Evolutionary conservation across 2,797 vertebrate species (phyloP), one percentile per base, ranked within the genome.

Genomic region (Acrocephalus scirpaceus): DNA sequence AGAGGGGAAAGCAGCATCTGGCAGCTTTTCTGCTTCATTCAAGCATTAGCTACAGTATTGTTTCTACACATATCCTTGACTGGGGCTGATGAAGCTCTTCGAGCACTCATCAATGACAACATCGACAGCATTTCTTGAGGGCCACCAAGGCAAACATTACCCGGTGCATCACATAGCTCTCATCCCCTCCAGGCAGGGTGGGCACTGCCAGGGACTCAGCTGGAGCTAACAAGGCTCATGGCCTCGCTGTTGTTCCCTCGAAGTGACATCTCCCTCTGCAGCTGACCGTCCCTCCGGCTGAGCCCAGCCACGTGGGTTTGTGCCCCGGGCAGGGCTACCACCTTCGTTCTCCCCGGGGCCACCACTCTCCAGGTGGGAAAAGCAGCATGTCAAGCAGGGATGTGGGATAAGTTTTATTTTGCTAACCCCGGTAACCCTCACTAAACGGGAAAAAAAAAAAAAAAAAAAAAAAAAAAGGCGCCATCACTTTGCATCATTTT

Each of bases 241-340:
- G 61, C 64, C 65, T 82, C 3, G 2, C 92, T 92, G 70, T 92
- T 97, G 90, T 96, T 95, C 71, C 81, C 90, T 79, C 83, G 76
- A 30, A 94, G 78, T 54, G 97, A 95, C 96, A 97, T 97, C 90
- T 67, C 82, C 21, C 40, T 95, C 80, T 1, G 97, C 97, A 98
- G 97, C 97, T 96, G 97, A 97, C 64, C 3, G 5, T 27, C 23
- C 47, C 57, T 62, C 57, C 22, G n/a, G 92, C 91, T 64, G 82
- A 95, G 69, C 95, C 94, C 87, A 72, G 94, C 85, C 91, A 71
- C 8, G 60, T 14, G 3, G 93, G 94, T 97, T 94, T 92, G 92
- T 94, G 81, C 40, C 85, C 88, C 23, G 5, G 91, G 78, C 61
- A 61, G 32, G 66, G 78, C 69, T 67, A 85, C 53, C 29, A 20